phyloP scores from a whole-genome alignment of 1,140 invertebrate genomes.

The Brachionus koreanus region DNA sequence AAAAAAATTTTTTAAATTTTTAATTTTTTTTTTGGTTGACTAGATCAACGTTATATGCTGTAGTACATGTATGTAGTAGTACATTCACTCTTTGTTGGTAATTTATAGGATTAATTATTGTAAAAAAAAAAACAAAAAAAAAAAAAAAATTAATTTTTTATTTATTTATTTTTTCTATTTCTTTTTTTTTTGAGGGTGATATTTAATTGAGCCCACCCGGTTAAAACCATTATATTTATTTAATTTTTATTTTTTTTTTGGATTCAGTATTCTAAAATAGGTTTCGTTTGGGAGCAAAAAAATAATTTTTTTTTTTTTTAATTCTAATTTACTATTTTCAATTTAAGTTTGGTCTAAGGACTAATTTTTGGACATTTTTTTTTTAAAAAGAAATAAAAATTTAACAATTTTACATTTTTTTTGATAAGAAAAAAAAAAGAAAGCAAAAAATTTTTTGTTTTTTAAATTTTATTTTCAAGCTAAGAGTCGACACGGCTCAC shows the following conservation, averaged over 20 bases:
- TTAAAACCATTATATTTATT: background rate
- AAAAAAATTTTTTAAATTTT: no score
- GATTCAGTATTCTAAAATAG: background rate
- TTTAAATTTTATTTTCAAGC: background rate
- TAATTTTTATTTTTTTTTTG: no score
- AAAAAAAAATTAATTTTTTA: background rate
- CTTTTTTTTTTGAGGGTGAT: background rate
- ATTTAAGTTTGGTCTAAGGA: background rate
- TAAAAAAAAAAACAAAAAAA: background rate
- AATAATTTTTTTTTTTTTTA: background rate
- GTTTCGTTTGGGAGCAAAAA: background rate
- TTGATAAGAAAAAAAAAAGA: background rate
- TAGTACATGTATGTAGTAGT: no score
- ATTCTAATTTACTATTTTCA: background rate
- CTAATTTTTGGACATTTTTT: background rate
- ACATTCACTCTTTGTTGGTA: no score
- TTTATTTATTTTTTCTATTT: no score
- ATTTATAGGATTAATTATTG: background rate
- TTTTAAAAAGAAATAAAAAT: background rate
- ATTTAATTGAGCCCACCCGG: background rate
- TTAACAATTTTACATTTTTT: background rate
- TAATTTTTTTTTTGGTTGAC: no score
- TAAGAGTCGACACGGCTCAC: slow-evolving; percentile 3
- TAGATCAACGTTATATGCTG: no score
- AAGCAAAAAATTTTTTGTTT: background rate